Percentiles rank a stretch among this genome's conserved stretches.
phyloP scores from a whole-genome alignment of 2,113 vertebrate species.

The Sebastes schlegelii region DNA sequence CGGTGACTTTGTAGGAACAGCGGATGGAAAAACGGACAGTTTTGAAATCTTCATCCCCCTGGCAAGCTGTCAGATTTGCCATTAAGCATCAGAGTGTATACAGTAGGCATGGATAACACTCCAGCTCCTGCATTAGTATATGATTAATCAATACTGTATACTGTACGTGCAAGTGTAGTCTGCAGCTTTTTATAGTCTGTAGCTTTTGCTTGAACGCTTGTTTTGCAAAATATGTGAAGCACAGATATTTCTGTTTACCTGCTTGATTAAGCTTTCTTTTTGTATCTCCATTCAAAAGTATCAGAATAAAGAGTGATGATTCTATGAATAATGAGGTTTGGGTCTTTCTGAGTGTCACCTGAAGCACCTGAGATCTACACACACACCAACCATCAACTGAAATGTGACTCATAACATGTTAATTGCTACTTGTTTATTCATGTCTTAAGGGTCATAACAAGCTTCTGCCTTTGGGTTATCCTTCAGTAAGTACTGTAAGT shows the following conservation, averaged over 20 bases:
- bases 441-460: neutral
- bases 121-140: conserved; percentile 38
- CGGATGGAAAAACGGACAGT: neutral
- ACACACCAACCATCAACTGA: neutral
- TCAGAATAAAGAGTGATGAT: conserved; percentile 63
- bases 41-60: conserved; percentile 1
- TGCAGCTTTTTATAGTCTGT: conserved; percentile 21
- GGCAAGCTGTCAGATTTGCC: conserved; percentile 29
- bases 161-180: conserved; percentile 36
- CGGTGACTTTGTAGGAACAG: conserved; percentile 5
- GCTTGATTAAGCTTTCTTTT: conserved; percentile 43
- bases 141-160: conserved; percentile 34
- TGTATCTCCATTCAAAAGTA: conserved; percentile 38
- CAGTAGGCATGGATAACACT: conserved; percentile 34
- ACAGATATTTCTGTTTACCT: conserved; percentile 45
- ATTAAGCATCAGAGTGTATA: conserved; percentile 46
- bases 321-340: conserved; percentile 34
- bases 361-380: neutral
- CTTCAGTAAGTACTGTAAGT: neutral
- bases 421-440: neutral
- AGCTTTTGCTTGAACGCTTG: conserved; percentile 39
- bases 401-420: neutral
- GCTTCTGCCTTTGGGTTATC: neutral
- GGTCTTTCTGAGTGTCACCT: conserved; percentile 11
- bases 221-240: conserved; percentile 28